Base-by-base conservation (phyloP, 2,888 invertebrate genomes). In the Gnatocerus cornutus region DNA sequence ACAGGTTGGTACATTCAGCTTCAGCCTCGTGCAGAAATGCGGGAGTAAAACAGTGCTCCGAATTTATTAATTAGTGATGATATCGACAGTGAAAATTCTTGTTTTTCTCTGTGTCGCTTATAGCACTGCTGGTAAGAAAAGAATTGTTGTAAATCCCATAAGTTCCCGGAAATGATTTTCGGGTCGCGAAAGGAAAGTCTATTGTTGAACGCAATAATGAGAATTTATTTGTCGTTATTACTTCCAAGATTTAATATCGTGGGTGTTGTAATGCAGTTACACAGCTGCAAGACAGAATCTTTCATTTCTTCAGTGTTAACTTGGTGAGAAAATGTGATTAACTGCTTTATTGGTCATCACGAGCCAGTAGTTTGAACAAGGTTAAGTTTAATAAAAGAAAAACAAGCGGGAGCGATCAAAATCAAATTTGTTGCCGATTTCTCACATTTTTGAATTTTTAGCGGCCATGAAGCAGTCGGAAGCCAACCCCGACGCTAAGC, bases 401-500 rank as follows among this genome's bases (percentile, higher is more conserved):
- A 21, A 21, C 21, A 21, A 21, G 21, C 4, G 21, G 4, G 4
- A 21, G 21, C 21, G 21, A 21, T 21, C 21, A 21, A 21, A 21
- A 21, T 21, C 21, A 4, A 21, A 21, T 21, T 21, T 21, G 21
- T 21, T 21, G 21, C 2, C 4, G 21, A 21, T 21, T 21, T 21
- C 21, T 3, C 21, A 21, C 21, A 4, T 21, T 21, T 21, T n/a
- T n/a, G n/a, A n/a, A n/a, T n/a, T n/a, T n/a, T 33, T n/a, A 83
- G 82, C 79, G 66, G 85, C 83, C 65, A 78, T 84, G 53, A 85
- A 85, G 76, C 84, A 84, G 72, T 84, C 87, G 71, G 94, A 95
- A 86, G 96, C 95, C 0, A 97, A 97, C 85, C 96, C 97, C 9
- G 96, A 97, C 80, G 95, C 98, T 0, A 97, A 98, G 83, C 89